These are phyloP conservation scores for Nemotelus pantherinus DNA, from an alignment of 2,888 invertebrate genomes.

Conservation along the genomic window DNA sequence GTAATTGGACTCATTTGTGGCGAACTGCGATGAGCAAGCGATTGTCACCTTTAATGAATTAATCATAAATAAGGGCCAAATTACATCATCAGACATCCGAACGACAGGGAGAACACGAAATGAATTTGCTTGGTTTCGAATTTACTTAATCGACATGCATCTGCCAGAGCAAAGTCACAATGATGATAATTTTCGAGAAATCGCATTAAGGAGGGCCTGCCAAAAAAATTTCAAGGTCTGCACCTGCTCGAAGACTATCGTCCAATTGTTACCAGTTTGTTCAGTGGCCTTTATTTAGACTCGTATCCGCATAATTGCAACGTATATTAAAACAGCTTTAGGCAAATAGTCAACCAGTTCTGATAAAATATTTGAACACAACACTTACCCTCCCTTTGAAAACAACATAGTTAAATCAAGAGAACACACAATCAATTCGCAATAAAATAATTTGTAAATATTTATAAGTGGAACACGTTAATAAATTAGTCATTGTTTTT, in stretches of 20 bases:
- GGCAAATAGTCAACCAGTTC: no score
- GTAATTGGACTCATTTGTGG: conserved; percentile 15
- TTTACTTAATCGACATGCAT: background rate
- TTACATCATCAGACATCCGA: background rate
- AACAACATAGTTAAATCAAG: background rate
- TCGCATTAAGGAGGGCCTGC: no score
- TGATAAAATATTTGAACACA: no score
- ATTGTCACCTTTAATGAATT: conserved; percentile 31
- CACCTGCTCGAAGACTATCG: no score
- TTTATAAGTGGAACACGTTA: background rate
- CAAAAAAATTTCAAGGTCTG: no score
- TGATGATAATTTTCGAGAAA: no score
- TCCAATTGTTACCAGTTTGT: no score
- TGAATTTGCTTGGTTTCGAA: conserved; percentile 6
- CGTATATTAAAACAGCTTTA: no score
- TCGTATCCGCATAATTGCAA: no score
- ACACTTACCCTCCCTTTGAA: no score
- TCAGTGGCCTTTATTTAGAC: no score
- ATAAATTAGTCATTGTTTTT: conserved; percentile 1
- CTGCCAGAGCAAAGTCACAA: background rate
- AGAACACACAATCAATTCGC: background rate
- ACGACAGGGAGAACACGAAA: background rate
- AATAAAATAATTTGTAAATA: conserved; percentile 21
- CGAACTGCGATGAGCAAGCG: conserved; percentile 14
- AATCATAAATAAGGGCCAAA: conserved; percentile 3